Percentiles rank a stretch among this genome's conserved stretches.
These are phyloP conservation scores for Myopa tessellatipennis DNA, from an alignment of 2,888 invertebrate species.

Conservation along the genomic window DNA sequence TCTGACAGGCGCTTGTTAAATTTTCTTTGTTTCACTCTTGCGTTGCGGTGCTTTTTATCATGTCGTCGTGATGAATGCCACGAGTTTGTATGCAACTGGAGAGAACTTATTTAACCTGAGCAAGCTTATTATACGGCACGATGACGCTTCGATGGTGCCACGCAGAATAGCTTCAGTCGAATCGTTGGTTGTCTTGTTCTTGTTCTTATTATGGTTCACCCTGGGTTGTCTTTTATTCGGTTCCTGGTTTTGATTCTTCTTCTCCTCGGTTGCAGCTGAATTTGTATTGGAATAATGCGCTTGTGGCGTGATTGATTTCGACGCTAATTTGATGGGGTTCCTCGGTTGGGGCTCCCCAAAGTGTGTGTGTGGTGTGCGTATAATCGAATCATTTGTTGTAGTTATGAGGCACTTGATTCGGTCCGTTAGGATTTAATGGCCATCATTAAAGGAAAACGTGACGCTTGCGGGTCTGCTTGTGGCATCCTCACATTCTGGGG, in stretches of 20 bases:
- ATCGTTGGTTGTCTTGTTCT: not conserved
- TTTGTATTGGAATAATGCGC: not conserved
- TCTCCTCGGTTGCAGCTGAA: not conserved
- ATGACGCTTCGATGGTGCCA: not conserved
- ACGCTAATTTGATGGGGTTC: slow-evolving; percentile 9
- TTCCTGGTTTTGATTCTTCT: not conserved
- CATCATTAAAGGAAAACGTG: slow-evolving; percentile 17
- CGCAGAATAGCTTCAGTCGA: too few relatives aligned
- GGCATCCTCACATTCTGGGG: not conserved
- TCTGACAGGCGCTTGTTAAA: not conserved
- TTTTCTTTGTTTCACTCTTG: not conserved
- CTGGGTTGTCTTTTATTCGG: not conserved
- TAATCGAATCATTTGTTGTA: not conserved
- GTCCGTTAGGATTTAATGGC: slow-evolving; percentile 8
- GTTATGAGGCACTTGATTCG: not conserved
- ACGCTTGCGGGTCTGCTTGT: not conserved
- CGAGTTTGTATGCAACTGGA: slow-evolving; percentile 8
- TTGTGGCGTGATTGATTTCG: slow-evolving; percentile 23
- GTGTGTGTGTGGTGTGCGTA: not conserved
- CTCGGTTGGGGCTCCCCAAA: not conserved
- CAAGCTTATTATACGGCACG: not conserved
- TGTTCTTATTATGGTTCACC: not conserved
- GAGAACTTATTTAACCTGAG: not conserved
- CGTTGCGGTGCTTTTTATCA: not conserved
- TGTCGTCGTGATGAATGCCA: slow-evolving; percentile 17